phyloP scores from a whole-genome alignment of 2,113 vertebrate species.

The Trichomycterus rosablanca region DNA sequence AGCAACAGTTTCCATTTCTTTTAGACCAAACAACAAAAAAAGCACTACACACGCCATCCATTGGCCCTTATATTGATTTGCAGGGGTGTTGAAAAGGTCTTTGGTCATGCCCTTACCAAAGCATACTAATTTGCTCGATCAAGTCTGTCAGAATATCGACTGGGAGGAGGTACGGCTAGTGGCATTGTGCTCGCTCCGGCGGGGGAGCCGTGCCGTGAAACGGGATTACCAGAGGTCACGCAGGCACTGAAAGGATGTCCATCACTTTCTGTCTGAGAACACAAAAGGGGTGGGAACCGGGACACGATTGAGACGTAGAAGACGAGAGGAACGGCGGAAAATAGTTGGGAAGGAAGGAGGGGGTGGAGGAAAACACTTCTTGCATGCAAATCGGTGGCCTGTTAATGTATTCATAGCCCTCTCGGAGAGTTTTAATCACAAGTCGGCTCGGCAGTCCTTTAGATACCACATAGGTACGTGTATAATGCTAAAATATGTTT shows the following conservation, averaged over 20 bases:
- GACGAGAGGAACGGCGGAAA: conserved; percentile 67
- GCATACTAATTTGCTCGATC: conserved; percentile 99
- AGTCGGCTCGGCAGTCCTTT: conserved; percentile 20
- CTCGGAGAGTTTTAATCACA: conserved; percentile 40
- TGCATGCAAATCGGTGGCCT: conserved; percentile 72
- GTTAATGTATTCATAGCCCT: conserved; percentile 50
- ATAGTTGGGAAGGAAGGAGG: conserved; percentile 17
- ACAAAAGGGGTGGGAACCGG: conserved; percentile 78
- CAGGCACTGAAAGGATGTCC: conserved; percentile 92
- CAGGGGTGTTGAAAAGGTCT: conserved; percentile 93
- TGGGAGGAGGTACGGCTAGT: conserved; percentile 87
- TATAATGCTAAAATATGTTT: conserved; percentile 9
- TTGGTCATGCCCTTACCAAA: conserved; percentile 93
- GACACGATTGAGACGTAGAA: conserved; percentile 93
- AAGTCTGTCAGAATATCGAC: conserved; percentile 97
- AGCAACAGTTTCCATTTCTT: conserved; percentile 38
- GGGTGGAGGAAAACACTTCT: conserved; percentile 67
- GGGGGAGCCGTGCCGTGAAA: conserved; percentile 95
- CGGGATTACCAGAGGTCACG: conserved; percentile 99
- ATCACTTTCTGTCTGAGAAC: conserved; percentile 87
- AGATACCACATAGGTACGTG: not conserved
- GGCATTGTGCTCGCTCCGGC: conserved; percentile 91
- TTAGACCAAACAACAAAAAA: conserved; percentile 36
- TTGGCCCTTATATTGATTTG: conserved; percentile 92
- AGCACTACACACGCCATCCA: conserved; percentile 77